Percentiles rank a stretch among this genome's conserved stretches.
These are phyloP conservation scores for Elephas maximus DNA, from an alignment of 2,113 vertebrate species.

Conservation along the genomic window DNA sequence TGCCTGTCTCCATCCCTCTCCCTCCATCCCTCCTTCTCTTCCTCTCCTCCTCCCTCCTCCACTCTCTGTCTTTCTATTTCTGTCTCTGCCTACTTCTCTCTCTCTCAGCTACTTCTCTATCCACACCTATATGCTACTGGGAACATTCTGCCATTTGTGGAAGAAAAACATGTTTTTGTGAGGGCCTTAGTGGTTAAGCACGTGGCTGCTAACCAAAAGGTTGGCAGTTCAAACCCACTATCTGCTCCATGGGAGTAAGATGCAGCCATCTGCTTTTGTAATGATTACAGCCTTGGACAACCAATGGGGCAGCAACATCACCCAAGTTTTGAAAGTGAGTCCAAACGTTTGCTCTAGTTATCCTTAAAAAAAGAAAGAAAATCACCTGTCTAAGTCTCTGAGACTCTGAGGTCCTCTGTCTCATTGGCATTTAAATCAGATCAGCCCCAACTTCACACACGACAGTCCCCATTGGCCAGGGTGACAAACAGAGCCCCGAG, in stretches of 20 bases:
- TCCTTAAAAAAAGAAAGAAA: neutral
- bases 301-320: neutral
- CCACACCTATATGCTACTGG: neutral
- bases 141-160: neutral
- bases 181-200: no score
- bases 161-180: neutral
- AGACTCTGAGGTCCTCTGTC: neutral
- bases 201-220: rapidly evolving
- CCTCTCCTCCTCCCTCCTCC: no score
- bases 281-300: no score
- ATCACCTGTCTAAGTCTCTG: neutral
- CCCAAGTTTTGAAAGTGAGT: neutral
- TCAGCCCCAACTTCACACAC: neutral
- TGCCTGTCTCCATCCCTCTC: no score
- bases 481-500: neutral
- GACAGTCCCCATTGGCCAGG: neutral
- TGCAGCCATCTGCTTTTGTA: no score
- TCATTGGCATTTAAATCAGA: neutral
- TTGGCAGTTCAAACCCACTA: rapidly evolving
- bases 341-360: slow-evolving; percentile 6
- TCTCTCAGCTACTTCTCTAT: neutral
- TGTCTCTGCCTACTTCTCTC: neutral
- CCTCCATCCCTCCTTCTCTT: no score
- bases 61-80: no score
- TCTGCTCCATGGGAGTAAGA: no score